phyloP scores from a whole-genome alignment of 2,888 invertebrate species.

The Acrocyrtus sp. region DNA sequence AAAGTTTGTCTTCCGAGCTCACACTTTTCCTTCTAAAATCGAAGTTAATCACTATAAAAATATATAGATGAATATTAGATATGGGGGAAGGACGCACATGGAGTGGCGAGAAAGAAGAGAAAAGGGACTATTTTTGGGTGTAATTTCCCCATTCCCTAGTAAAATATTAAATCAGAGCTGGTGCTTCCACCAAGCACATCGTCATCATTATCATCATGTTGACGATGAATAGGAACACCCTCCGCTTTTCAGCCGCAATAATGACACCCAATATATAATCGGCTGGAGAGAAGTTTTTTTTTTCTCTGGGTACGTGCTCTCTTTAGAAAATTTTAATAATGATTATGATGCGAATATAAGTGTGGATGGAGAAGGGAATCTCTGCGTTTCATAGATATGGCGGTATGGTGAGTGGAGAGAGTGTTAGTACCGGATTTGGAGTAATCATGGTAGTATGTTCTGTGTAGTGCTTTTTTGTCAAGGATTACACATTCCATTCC shows the following conservation, averaged over 20 bases:
- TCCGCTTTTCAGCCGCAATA: constrained; percentile 11
- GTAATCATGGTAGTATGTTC: neutral
- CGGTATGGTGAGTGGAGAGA: neutral
- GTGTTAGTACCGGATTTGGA: too few relatives aligned
- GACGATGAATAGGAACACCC: constrained; percentile 12
- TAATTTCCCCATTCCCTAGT: neutral
- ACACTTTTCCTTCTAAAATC: neutral
- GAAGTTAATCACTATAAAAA: neutral
- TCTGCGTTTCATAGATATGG: neutral
- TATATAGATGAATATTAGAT: neutral
- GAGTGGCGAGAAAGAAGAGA: too few relatives aligned
- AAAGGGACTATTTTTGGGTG: constrained; percentile 1
- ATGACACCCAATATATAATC: constrained; percentile 1
- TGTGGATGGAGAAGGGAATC: neutral
- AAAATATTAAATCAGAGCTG: constrained; percentile 15
- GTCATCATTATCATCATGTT: neutral
- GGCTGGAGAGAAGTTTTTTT: neutral
- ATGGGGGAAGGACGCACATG: too few relatives aligned
- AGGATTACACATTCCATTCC: neutral
- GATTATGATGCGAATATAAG: constrained; percentile 1
- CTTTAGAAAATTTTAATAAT: constrained; percentile 9
- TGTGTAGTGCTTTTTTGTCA: constrained; percentile 6
- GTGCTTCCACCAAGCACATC: neutral
- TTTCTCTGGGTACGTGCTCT: neutral
- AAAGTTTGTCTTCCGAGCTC: neutral